phyloP scores from a whole-genome alignment of 2,888 invertebrate genomes.

The Rotaria sp. region DNA sequence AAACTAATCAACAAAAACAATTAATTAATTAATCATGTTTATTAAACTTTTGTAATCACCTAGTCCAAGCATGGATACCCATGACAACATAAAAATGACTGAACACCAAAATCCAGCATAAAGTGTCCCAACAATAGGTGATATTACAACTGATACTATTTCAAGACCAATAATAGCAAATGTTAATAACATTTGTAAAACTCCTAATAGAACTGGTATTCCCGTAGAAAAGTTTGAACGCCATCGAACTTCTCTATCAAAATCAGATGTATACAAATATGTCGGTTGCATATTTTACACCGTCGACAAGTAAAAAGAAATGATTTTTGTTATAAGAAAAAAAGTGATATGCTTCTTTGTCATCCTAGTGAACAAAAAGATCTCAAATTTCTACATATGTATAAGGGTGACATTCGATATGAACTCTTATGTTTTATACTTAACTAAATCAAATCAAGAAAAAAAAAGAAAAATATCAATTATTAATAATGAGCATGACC shows the following conservation, averaged over 20 bases:
- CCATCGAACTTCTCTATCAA: neutral
- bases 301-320: neutral
- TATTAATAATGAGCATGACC: neutral
- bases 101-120: slow-evolving; percentile 1
- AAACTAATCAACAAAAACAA: neutral
- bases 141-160: neutral
- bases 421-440: neutral
- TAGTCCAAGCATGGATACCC: slow-evolving; percentile 10
- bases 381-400: neutral
- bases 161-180: neutral
- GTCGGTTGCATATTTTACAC: neutral
- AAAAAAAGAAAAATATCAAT: too few relatives aligned
- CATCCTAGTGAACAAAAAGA: neutral
- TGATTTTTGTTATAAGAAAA: neutral
- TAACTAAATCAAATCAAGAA: neutral
- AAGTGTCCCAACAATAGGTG: neutral
- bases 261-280: neutral
- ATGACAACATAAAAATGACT: neutral
- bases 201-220: neutral
- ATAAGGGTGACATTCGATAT: neutral
- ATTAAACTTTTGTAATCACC: neutral
- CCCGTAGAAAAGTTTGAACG: neutral
- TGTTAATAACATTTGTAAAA: neutral
- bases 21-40: neutral
- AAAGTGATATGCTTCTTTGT: neutral